Conservation (phyloP, 2,888 invertebrate genomes). For the Drosophila nigricruria region DNA sequence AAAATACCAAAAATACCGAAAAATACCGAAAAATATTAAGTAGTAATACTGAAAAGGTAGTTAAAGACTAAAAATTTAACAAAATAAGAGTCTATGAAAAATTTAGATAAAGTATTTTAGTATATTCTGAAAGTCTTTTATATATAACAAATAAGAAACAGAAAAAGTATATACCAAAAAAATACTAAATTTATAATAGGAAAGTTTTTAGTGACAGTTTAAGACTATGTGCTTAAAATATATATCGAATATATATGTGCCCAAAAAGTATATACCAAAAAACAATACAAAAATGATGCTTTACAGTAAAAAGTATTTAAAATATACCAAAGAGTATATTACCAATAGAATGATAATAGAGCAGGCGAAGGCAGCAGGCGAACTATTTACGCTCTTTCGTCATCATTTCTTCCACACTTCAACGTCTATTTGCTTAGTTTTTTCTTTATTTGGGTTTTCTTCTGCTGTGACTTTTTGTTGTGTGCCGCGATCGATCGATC, state of each 20-base stretch:
- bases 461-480: conserved; percentile 40
- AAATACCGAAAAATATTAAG: too few relatives aligned
- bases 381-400: conserved; percentile 17
- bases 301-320: neutral
- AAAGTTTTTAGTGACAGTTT: too few relatives aligned
- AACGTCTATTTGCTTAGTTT: neutral
- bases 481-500: conserved; percentile 44
- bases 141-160: too few relatives aligned
- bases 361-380: neutral
- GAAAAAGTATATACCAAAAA: too few relatives aligned
- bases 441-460: neutral
- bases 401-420: conserved; percentile 9
- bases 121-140: too few relatives aligned
- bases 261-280: neutral
- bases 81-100: too few relatives aligned
- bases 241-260: too few relatives aligned
- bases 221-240: too few relatives aligned
- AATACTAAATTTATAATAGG: too few relatives aligned
- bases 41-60: neutral
- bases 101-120: too few relatives aligned
- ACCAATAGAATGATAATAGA: neutral
- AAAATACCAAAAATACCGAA: neutral
- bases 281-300: too few relatives aligned
- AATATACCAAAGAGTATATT: neutral
- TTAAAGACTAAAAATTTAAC: too few relatives aligned